Evolutionary conservation across 2,797 vertebrate genomes (phyloP), one percentile per base, ranked within the genome.

Genomic region (Argyrosomus regius): DNA sequence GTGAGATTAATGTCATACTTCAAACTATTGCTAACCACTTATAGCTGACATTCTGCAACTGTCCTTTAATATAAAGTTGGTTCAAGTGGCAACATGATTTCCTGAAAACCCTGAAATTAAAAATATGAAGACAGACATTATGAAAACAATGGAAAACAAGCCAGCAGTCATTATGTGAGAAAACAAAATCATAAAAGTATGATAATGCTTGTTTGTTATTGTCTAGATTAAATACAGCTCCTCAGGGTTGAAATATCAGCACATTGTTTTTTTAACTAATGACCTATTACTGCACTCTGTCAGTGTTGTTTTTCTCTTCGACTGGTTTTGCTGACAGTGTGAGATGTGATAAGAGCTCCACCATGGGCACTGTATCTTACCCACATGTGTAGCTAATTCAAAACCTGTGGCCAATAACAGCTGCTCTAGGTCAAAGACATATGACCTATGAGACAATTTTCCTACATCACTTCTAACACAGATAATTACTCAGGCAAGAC

Each of bases 311-410:
- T 87, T 39, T 80, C 81, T 87, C 53, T 75, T 17, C 10, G 16
- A 63, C 77, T 79, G 59, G 17, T 89, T 93, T 87, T 90, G 92
- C 91, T 93, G 90, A 93, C 89, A 65, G 50, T 75, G 89, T 72
- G 74, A 81, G 79, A 83, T 88, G 86, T 54, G 89, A 91, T 91
- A 91, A 91, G 88, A 71, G 88, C 88, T 84, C 87, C 90, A 31
- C 69, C 82, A 73, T 84, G 90, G 84, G 79, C 75, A 74, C 89
- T 86, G 88, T 89, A 88, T 89, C 84, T 76, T 83, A 89, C 89
- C 88, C 90, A 88, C 88, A 92, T 91, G 92, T 89, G 90, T 70
- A 75, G 85, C 91, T 91, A 88, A 93, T 92, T 91, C 87, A 87
- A 83, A 93, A 88, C 88, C 82, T 82, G 88, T 88, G 87, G 91